Conservation (phyloP, 2,797 vertebrate genomes). For the Meda fulgida region DNA sequence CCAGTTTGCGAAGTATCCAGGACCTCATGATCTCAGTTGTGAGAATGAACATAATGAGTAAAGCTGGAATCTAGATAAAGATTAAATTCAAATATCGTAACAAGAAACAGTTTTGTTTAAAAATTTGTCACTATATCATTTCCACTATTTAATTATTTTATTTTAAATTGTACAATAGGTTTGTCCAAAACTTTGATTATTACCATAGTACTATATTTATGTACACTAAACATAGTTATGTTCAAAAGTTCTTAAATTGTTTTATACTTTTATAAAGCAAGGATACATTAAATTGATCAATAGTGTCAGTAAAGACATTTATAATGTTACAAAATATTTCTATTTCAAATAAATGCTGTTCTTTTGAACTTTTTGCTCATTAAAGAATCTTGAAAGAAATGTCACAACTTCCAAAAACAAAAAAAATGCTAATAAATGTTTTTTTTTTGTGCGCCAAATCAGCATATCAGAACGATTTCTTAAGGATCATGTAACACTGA, state of each 20-base stretch:
- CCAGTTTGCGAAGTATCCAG: neutral
- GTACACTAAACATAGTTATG: neutral
- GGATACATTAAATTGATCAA: neutral
- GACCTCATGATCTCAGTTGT: neutral
- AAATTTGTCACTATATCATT: neutral
- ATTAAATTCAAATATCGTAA: neutral
- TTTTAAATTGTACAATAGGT: neutral
- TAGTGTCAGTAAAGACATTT: too few species aligned
- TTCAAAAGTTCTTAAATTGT: neutral
- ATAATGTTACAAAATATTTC: too few species aligned
- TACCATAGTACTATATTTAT: neutral
- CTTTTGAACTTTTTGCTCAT: too few species aligned
- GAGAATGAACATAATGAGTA: neutral
- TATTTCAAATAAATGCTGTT: too few species aligned
- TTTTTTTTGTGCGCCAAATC: neutral
- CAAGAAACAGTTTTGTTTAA: neutral
- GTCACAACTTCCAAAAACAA: too few species aligned
- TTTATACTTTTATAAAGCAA: neutral
- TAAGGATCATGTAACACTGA: neutral
- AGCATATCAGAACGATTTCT: neutral
- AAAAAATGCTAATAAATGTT: too few species aligned
- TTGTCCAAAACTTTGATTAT: neutral
- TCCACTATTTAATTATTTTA: neutral
- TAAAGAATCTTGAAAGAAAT: too few species aligned
- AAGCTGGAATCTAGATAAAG: neutral